Percentiles rank a stretch among this genome's conserved stretches.
Conservation (phyloP, 2,888 invertebrate species). For the Leptopilina myrica region DNA sequence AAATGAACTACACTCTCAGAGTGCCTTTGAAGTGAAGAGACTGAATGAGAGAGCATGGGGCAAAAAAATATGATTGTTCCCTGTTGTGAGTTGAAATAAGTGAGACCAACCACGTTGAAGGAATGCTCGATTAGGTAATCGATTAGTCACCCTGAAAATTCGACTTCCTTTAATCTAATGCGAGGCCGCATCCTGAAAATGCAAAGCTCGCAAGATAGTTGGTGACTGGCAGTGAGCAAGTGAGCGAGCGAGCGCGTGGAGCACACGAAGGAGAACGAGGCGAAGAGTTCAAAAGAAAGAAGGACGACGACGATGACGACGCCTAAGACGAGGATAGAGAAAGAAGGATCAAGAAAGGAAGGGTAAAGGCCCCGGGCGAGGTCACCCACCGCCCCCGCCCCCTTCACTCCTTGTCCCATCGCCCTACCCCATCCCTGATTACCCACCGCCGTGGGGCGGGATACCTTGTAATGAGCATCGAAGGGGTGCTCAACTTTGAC, state of each 20-base stretch:
- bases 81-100: neutral
- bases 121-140: slow-evolving; percentile 11
- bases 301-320: slow-evolving; percentile 37
- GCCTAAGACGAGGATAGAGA: slow-evolving; percentile 44
- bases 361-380: slow-evolving; percentile 75
- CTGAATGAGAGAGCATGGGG: too few species aligned
- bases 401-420: slow-evolving; percentile 51
- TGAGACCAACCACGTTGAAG: neutral
- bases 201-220: slow-evolving; percentile 63
- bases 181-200: slow-evolving; percentile 28
- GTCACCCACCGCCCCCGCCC: slow-evolving; percentile 74
- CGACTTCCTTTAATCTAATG: slow-evolving; percentile 31
- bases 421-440: slow-evolving; percentile 70
- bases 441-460: slow-evolving; percentile 75
- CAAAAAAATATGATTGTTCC: too few species aligned
- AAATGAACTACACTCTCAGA: too few species aligned
- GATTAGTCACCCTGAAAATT: slow-evolving; percentile 30
- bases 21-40: too few species aligned
- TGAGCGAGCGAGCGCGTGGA: slow-evolving; percentile 45
- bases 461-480: slow-evolving; percentile 75
- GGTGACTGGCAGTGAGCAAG: neutral
- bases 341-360: slow-evolving; percentile 59
- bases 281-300: slow-evolving; percentile 45
- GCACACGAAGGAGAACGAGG: slow-evolving; percentile 45
- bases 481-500: slow-evolving; percentile 74